Conservation (phyloP, 2,797 vertebrate genomes). For the Synanceia verrucosa region DNA sequence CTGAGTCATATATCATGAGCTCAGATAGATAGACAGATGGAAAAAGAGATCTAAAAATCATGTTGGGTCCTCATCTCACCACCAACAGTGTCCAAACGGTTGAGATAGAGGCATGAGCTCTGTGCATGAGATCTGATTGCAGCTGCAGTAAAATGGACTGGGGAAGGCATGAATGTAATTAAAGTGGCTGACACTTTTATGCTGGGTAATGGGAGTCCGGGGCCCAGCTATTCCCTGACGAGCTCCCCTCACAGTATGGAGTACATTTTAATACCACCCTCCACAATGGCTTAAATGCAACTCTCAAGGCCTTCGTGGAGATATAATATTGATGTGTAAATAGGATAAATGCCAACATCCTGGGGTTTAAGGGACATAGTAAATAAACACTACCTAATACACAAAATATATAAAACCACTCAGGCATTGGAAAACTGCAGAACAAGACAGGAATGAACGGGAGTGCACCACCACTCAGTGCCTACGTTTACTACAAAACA, state of each 20-base stretch:
- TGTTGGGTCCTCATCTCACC: constrained; percentile 32
- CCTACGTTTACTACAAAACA: background rate
- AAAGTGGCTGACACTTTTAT: constrained; percentile 86
- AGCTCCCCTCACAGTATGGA: constrained; percentile 86
- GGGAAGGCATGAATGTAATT: constrained; percentile 85
- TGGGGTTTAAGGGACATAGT: constrained; percentile 86
- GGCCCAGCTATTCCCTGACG: constrained; percentile 88
- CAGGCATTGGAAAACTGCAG: constrained; percentile 46
- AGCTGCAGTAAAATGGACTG: constrained; percentile 80
- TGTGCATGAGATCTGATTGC: constrained; percentile 77
- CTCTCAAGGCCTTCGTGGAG: constrained; percentile 89
- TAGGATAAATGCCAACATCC: constrained; percentile 98
- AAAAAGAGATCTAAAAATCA: background rate
- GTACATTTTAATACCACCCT: constrained; percentile 93
- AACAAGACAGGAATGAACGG: constrained; percentile 7
- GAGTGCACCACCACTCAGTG: background rate
- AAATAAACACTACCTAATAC: constrained; percentile 84
- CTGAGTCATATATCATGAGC: constrained; percentile 55
- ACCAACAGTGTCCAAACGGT: constrained; percentile 54
- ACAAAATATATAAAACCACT: constrained; percentile 62
- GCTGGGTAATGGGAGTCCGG: constrained; percentile 86
- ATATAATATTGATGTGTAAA: constrained; percentile 98
- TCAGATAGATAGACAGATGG: constrained; percentile 20
- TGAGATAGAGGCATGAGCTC: constrained; percentile 72
- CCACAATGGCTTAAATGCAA: constrained; percentile 97